These are phyloP conservation scores for Merluccius polli DNA, from an alignment of 2,797 vertebrate genomes.

Conservation along the genomic window DNA sequence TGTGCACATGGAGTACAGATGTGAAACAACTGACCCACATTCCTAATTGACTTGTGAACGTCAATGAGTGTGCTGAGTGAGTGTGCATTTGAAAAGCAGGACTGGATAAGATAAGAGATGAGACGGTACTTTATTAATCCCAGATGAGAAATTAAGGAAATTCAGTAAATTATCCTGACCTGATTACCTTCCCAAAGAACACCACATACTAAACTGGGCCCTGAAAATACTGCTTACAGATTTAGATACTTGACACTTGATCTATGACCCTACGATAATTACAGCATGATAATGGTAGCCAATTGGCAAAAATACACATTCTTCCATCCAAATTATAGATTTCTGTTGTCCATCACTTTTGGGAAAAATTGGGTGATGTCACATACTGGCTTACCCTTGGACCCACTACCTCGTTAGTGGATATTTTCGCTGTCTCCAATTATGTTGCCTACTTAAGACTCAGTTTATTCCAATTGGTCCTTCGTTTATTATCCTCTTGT, in stretches of 20 bases:
- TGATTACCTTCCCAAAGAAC: conserved; percentile 28
- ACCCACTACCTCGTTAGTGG: too few species aligned
- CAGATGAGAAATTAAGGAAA: conserved; percentile 3
- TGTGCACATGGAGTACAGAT: neutral
- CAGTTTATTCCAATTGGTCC: too few species aligned
- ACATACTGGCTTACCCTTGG: too few species aligned
- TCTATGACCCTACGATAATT: too few species aligned
- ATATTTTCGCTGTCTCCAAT: too few species aligned
- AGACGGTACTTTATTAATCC: neutral
- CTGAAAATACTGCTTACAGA: conserved; percentile 11
- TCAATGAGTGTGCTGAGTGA: neutral
- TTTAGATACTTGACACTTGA: neutral
- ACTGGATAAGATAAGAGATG: neutral
- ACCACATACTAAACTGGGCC: neutral
- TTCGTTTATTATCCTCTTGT: too few species aligned
- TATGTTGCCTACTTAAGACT: too few species aligned
- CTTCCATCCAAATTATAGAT: too few species aligned
- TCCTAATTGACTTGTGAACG: conserved; percentile 42
- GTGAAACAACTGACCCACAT: conserved; percentile 42
- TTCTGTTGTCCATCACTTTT: too few species aligned
- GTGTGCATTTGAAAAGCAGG: neutral
- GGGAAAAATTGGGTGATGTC: too few species aligned
- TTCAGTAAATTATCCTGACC: conserved; percentile 31
- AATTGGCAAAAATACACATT: too few species aligned
- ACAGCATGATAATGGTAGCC: too few species aligned